Evolutionary conservation across 2,797 vertebrate species (phyloP), one percentile per base, ranked within the genome.

Genomic region (Pangasius sanitwongsei): DNA sequence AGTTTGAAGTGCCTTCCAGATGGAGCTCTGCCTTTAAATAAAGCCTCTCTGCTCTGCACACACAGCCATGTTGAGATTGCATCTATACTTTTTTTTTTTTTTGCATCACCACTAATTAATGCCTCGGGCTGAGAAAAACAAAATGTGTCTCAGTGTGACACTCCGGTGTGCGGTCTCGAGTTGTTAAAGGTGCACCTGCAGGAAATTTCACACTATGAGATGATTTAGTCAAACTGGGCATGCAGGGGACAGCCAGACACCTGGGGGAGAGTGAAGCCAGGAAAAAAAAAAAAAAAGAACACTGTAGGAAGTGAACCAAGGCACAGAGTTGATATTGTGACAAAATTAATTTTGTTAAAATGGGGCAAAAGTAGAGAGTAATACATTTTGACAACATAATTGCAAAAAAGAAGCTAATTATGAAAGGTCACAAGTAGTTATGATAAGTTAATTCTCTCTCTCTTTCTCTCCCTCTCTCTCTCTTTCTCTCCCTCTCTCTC

Each of bases 31-130:
- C 89, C 92, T 92, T 87, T 78, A 93, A 93, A 91, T 82, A 87
- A 89, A 90, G 50, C 88, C 67, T 89, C 86, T 84, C 84, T 25
- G 34, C 92, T 91, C 94, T 91, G 89, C 91, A 89, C 89, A 87
- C 89, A 86, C 83, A 89, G 80, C 87, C 91, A 85, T 87, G 90
- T 87, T 90, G 90, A 89, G 85, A 90, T 93, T 93, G 90, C 91
- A 87, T 93, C 91, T 94, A 90, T 93, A 87, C 11, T 65, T 6
- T 70, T 1, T 75, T 25, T 34, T 69, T 89, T 74, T 87, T 80
- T 89, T 92, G 84, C 87, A 91, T 77, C 87, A 88, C 77, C 85
- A 89, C 91, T 95, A 95, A 95, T 93, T 94, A 92, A 94, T 90
- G 92, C 93, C 91, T 86, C 86, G 70, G 89, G 91, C 88, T 57